These are phyloP conservation scores for Parauchenoglanis punctatus DNA, from an alignment of 2,797 vertebrate species.

Conservation along the genomic window DNA sequence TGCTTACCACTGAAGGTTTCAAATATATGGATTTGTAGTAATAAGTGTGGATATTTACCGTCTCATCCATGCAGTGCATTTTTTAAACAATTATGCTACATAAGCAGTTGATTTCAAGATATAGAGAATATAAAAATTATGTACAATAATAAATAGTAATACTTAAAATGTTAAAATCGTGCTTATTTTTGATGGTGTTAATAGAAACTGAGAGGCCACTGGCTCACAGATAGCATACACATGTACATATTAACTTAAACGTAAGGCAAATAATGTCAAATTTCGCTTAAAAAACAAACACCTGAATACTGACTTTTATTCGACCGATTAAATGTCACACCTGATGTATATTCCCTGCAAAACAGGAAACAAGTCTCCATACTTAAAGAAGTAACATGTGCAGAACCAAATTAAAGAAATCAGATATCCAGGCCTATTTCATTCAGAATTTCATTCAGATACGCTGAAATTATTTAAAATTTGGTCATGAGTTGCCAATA, in stretches of 20 bases:
- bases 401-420: neutral
- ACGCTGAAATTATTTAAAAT: neutral
- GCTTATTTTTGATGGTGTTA: neutral
- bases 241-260: conserved; percentile 3
- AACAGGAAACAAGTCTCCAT: neutral
- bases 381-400: neutral
- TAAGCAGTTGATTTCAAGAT: neutral
- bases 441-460: neutral
- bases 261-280: neutral
- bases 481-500: neutral
- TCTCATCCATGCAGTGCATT: neutral
- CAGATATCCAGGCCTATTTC: neutral
- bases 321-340: neutral
- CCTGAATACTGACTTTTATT: neutral
- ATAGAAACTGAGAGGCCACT: neutral
- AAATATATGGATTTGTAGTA: neutral
- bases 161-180: neutral
- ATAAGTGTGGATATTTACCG: neutral
- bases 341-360: neutral
- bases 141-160: neutral
- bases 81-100: neutral
- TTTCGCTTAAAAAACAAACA: neutral
- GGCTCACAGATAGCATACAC: neutral
- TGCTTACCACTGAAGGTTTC: neutral
- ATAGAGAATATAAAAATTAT: neutral